phyloP scores from a whole-genome alignment of 2,797 vertebrate species.

The Halcyon leucocephala region DNA sequence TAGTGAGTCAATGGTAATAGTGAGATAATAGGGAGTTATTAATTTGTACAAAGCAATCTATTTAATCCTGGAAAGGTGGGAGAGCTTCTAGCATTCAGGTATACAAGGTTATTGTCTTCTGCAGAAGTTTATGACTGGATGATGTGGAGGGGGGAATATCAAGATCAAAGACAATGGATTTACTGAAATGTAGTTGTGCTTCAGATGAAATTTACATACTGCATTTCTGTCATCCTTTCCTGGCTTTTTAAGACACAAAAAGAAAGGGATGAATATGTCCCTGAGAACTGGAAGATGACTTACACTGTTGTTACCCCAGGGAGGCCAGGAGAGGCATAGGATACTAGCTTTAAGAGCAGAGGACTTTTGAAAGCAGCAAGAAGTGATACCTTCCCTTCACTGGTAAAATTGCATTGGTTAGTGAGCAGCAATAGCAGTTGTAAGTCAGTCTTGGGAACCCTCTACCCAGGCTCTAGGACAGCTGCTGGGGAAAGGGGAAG shows the following conservation, averaged over 20 bases:
- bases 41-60: not conserved
- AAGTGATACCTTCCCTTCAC: not conserved
- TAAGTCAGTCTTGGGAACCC: not conserved
- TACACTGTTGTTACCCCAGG: not conserved
- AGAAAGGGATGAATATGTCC: not conserved
- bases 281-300: not conserved
- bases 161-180: not conserved
- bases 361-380: not conserved
- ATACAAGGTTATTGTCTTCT: not conserved
- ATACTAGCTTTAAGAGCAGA: not conserved
- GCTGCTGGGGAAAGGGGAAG: not conserved
- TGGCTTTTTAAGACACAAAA: not conserved
- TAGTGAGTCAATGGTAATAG: not conserved
- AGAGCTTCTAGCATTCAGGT: not conserved
- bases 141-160: not conserved
- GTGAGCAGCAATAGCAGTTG: not conserved
- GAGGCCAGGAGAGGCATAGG: not conserved
- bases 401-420: not conserved
- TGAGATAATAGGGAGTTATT: not conserved
- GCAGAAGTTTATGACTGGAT: not conserved
- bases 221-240: not conserved
- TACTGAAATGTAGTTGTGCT: not conserved
- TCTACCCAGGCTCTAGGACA: not conserved
- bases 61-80: not conserved
- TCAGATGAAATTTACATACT: not conserved